A percentile compares a stretch with the other conserved stretches of the same genome.
Conservation (phyloP, 1,140 invertebrate genomes). For the Euschistus heros region DNA sequence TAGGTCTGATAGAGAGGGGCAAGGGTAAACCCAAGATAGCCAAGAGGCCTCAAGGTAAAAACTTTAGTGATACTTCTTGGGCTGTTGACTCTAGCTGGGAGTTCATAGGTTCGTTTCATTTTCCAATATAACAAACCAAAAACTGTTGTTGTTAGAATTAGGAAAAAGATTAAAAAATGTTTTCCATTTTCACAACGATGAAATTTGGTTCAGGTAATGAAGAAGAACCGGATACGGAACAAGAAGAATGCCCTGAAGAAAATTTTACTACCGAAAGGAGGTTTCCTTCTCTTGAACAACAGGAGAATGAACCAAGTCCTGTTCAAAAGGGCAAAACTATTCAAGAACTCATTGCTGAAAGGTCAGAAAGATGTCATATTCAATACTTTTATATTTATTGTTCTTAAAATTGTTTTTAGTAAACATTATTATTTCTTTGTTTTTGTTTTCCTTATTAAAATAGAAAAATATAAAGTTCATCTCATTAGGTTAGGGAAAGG, state of each 20-base stretch:
- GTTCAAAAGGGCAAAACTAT: constrained; percentile 49
- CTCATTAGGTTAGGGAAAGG: too few species aligned
- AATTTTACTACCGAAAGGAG: constrained; percentile 36
- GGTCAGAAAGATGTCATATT: constrained; percentile 36
- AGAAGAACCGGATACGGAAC: constrained; percentile 40
- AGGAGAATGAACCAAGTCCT: constrained; percentile 35
- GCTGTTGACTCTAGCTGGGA: constrained; percentile 78
- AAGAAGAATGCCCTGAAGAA: constrained; percentile 40
- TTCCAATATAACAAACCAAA: not conserved
- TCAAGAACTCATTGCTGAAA: constrained; percentile 63
- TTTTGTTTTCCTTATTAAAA: too few species aligned
- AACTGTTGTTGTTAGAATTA: not conserved
- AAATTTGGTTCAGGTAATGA: constrained; percentile 35
- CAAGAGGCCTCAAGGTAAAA: constrained; percentile 27
- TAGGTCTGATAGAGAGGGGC: constrained; percentile 20
- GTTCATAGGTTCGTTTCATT: constrained; percentile 51
- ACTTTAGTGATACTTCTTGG: constrained; percentile 54
- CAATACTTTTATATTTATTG: not conserved
- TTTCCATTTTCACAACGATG: constrained; percentile 13
- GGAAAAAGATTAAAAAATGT: not conserved
- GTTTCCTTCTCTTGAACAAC: constrained; percentile 36
- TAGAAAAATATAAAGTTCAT: too few species aligned
- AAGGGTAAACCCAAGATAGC: constrained; percentile 41
- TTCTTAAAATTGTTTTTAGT: too few species aligned
- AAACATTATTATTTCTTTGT: too few species aligned